A percentile compares a stretch with the other conserved stretches of the same genome.
These are phyloP conservation scores for Syngnathus typhle DNA, from an alignment of 2,113 vertebrate species.

Conservation along the genomic window DNA sequence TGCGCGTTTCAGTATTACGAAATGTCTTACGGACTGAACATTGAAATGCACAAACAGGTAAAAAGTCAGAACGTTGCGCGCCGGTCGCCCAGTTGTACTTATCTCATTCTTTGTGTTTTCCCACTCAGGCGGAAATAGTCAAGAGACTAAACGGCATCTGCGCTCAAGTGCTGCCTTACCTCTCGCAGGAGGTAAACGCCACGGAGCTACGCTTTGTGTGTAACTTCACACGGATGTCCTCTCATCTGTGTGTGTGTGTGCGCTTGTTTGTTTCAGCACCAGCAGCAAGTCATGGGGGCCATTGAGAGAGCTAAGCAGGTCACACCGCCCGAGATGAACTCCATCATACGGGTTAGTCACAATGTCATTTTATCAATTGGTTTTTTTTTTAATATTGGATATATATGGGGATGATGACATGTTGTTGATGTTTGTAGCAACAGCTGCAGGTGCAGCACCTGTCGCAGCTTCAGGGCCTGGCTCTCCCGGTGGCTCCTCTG, in stretches of 20 bases:
- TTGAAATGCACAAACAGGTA: constrained; percentile 99
- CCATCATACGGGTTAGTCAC: constrained; percentile 87
- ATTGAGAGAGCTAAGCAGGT: constrained; percentile 97
- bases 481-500: constrained; percentile 86
- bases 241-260: neutral
- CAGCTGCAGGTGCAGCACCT: constrained; percentile 98
- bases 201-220: neutral
- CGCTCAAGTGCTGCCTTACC: constrained; percentile 93
- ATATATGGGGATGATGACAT: no score
- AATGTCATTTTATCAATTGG: neutral
- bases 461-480: constrained; percentile 94
- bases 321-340: constrained; percentile 94
- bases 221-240: no score
- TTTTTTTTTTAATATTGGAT: no score
- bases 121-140: constrained; percentile 87
- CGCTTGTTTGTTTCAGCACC: constrained; percentile 73
- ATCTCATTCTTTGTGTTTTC: neutral
- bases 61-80: neutral
- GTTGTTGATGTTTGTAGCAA: constrained; percentile 72
- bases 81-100: neutral
- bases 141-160: constrained; percentile 97
- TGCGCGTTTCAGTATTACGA: constrained; percentile 81
- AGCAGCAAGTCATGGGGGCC: constrained; percentile 95
- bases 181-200: constrained; percentile 88
- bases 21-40: constrained; percentile 97